Conservation (phyloP, 2,888 invertebrate genomes). For the Pediacus dermestoides region DNA sequence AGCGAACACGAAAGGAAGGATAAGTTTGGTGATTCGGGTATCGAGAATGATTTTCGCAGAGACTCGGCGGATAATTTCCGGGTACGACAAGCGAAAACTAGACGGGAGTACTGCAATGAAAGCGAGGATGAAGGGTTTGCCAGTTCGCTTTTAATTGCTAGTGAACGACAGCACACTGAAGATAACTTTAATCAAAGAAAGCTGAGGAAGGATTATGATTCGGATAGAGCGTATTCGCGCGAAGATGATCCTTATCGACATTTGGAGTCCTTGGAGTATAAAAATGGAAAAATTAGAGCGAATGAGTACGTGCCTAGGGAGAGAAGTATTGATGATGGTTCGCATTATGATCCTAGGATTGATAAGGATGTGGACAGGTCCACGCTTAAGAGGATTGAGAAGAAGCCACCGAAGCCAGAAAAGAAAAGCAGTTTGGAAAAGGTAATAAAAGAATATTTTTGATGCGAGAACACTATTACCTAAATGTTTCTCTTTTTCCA, state of each 20-base stretch:
- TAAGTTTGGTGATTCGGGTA: constrained; percentile 72
- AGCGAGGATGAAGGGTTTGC: constrained; percentile 70
- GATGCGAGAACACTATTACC: constrained; percentile 5
- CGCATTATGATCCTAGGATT: constrained; percentile 61
- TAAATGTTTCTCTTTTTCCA: constrained; percentile 34
- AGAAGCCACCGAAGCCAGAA: constrained; percentile 56
- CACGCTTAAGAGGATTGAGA: constrained; percentile 50
- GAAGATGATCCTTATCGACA: constrained; percentile 38
- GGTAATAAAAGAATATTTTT: constrained; percentile 52
- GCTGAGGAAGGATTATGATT: constrained; percentile 36
- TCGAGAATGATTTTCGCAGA: constrained; percentile 70
- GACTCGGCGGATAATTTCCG: constrained; percentile 57
- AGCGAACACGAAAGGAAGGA: constrained; percentile 53
- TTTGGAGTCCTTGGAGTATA: constrained; percentile 52
- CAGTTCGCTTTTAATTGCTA: constrained; percentile 67
- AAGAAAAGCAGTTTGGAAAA: constrained; percentile 73
- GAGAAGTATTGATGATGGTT: constrained; percentile 64
- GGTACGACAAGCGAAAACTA: constrained; percentile 29
- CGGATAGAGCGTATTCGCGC: constrained; percentile 30
- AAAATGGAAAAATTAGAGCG: constrained; percentile 36
- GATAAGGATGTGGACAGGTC: constrained; percentile 53
- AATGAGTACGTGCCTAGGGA: constrained; percentile 57
- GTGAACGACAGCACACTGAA: constrained; percentile 71
- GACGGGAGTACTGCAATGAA: constrained; percentile 50
- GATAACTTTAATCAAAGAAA: constrained; percentile 51